Percentiles rank a stretch among this genome's conserved stretches.
phyloP scores from a whole-genome alignment of 92 coral and sea anemone genomes.

The Chrysogorgia sp. region DNA sequence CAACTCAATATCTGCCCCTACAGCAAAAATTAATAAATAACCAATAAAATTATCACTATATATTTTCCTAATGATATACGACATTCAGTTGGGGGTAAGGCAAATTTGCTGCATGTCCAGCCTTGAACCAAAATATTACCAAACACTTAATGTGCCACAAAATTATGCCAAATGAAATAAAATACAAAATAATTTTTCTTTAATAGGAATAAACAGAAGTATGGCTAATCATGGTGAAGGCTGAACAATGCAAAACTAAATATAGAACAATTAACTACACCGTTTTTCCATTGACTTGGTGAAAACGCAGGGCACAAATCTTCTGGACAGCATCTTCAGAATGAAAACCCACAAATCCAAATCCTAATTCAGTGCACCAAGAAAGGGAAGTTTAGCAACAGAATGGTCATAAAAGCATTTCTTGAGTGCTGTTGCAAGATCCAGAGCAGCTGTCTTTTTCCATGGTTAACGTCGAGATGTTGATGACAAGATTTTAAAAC shows the following conservation, averaged over 20 bases:
- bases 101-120: not conserved
- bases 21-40: no score
- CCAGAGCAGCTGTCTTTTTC: not conserved
- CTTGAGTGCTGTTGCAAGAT: not conserved
- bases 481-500: not conserved
- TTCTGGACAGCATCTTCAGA: conserved; percentile 85
- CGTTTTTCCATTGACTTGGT: conserved; percentile 99
- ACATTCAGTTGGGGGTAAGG: not conserved
- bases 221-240: not conserved
- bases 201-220: not conserved
- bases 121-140: not conserved
- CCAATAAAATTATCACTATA: no score
- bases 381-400: conserved; percentile 24
- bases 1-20: no score
- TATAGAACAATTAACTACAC: conserved; percentile 83
- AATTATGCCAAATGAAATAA: not conserved
- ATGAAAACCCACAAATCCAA: conserved; percentile 99
- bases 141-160: not conserved
- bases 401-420: not conserved
- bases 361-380: conserved; percentile 89
- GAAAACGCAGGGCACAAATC: conserved; percentile 82
- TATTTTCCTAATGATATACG: conserved; percentile 12
- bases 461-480: conserved; percentile 10
- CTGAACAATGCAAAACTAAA: conserved; percentile 1
- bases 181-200: not conserved